A percentile compares a stretch with the other conserved stretches of the same genome.
Conservation (phyloP, 53 echinoderm and acorn worm genomes). For the Actinopyga echinites region DNA sequence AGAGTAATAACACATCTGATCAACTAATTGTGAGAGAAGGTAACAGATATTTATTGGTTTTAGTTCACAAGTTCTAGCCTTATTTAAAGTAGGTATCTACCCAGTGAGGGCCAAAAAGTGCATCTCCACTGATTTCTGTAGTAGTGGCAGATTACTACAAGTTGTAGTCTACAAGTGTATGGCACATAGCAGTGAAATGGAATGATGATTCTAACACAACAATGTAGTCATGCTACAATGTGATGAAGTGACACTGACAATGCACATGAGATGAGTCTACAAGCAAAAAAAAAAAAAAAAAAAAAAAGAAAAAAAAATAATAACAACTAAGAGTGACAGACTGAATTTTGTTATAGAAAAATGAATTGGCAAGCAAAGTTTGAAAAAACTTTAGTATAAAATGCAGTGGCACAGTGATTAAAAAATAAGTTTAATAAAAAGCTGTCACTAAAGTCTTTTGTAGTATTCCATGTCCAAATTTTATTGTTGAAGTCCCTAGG, state of each 20-base stretch:
- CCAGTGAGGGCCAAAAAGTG: no score
- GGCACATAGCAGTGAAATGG: no score
- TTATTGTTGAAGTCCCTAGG: background rate
- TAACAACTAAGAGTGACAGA: no score
- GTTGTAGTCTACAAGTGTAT: no score
- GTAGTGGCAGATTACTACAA: no score
- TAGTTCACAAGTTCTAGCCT: no score
- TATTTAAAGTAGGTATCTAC: no score
- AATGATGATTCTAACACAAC: background rate
- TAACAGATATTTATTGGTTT: no score
- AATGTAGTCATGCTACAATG: slow-evolving; percentile 22
- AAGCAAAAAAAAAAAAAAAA: slow-evolving; percentile 9
- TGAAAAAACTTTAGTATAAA: slow-evolving; percentile 2
- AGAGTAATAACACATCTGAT: no score
- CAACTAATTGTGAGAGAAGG: no score
- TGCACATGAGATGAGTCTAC: slow-evolving; percentile 34
- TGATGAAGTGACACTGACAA: slow-evolving; percentile 1
- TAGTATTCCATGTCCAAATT: slow-evolving; percentile 1
- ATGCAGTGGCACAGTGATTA: background rate
- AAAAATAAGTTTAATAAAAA: background rate
- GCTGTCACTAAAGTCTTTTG: background rate
- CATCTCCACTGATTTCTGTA: no score
- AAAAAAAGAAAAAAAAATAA: background rate
- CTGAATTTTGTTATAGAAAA: background rate
- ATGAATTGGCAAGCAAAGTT: background rate